These are phyloP conservation scores for Stenodera caucasica DNA, from an alignment of 2,888 invertebrate genomes.

Conservation along the genomic window DNA sequence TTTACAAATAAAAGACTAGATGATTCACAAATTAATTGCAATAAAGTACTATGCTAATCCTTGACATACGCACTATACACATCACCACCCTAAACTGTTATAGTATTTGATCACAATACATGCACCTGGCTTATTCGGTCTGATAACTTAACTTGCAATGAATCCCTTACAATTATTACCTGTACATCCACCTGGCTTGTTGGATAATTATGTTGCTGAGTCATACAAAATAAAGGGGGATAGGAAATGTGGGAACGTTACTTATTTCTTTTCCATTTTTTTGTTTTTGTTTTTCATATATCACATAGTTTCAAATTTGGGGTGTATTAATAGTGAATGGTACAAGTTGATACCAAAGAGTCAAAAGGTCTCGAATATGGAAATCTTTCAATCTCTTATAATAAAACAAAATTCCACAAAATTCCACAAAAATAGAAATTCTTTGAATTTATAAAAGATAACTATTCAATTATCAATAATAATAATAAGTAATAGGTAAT, in stretches of 20 bases:
- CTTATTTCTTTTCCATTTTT: slow-evolving; percentile 22
- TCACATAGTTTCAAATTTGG: not conserved
- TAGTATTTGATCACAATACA: slow-evolving; percentile 22
- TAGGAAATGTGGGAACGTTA: slow-evolving; percentile 35
- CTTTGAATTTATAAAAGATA: no score
- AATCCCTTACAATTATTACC: slow-evolving; percentile 36
- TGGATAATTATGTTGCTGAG: slow-evolving; percentile 45
- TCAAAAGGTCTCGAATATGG: slow-evolving; percentile 7
- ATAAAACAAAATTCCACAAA: no score
- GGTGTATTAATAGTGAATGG: not conserved
- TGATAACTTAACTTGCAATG: slow-evolving; percentile 25
- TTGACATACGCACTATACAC: slow-evolving; percentile 1
- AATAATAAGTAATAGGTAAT: not conserved
- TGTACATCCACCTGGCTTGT: slow-evolving; percentile 47
- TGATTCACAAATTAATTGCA: slow-evolving; percentile 1
- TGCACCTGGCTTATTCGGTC: slow-evolving; percentile 39
- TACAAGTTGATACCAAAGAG: not conserved
- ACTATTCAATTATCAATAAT: not conserved
- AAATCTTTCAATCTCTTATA: slow-evolving; percentile 16
- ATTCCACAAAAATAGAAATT: no score
- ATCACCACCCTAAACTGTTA: not conserved
- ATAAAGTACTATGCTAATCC: not conserved
- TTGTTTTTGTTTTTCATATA: not conserved
- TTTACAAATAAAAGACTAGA: not conserved
- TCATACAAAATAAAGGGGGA: slow-evolving; percentile 34